Evolutionary conservation across 1,140 invertebrate genomes (phyloP).

Genomic region (Leptinotarsa undecemlineata): DNA sequence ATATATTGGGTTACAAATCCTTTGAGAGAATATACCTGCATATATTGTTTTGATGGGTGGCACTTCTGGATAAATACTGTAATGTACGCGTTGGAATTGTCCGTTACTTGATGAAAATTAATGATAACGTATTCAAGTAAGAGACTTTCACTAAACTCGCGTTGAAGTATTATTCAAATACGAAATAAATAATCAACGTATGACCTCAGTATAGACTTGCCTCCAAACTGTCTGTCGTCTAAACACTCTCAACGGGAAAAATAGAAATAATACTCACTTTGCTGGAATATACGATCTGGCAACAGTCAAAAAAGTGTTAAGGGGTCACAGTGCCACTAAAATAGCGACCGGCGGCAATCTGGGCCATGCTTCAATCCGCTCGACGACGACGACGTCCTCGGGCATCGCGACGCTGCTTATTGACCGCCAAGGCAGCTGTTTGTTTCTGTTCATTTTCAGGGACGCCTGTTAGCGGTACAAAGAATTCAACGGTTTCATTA

Average conservation of each 20-base stretch:
- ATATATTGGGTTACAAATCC: too few relatives aligned
- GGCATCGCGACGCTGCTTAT: constrained; percentile 7
- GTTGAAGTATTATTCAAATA: too few relatives aligned
- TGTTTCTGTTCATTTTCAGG: constrained; percentile 8
- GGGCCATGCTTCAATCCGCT: constrained; percentile 21
- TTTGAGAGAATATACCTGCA: too few relatives aligned
- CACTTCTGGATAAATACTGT: too few relatives aligned
- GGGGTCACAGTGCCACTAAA: constrained; percentile 32
- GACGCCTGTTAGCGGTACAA: background rate
- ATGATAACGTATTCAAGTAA: too few relatives aligned
- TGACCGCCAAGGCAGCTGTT: constrained; percentile 7
- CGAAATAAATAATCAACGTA: too few relatives aligned
- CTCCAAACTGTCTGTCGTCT: too few relatives aligned
- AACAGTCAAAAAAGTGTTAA: constrained; percentile 1
- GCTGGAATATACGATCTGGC: constrained; percentile 14
- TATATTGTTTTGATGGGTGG: too few relatives aligned
- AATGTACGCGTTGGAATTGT: too few relatives aligned
- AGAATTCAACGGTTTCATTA: background rate
- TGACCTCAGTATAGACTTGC: too few relatives aligned
- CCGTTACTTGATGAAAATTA: too few relatives aligned
- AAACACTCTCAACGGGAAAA: background rate
- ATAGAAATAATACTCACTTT: background rate
- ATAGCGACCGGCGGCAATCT: constrained; percentile 27
- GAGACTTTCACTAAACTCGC: too few relatives aligned
- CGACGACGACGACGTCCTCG: constrained; percentile 2